phyloP scores from a whole-genome alignment of 2,888 invertebrate genomes.

The Amblyjoppa proteus region DNA sequence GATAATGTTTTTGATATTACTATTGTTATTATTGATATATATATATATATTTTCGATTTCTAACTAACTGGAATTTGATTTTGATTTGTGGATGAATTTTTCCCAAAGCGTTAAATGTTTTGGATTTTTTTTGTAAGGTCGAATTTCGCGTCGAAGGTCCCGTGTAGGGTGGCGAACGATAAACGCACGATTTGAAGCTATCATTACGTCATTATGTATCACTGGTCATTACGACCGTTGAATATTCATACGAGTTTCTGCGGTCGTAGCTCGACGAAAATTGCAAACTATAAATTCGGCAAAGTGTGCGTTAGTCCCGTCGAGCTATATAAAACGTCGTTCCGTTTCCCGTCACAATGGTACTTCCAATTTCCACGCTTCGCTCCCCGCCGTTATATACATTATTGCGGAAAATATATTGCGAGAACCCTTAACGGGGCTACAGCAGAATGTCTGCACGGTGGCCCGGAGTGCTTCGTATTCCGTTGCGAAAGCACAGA shows the following conservation, averaged over 20 bases:
- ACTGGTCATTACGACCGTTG: constrained; percentile 1
- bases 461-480: constrained; percentile 5
- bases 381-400: constrained; percentile 25
- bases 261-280: constrained; percentile 41
- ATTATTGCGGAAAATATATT: constrained; percentile 39
- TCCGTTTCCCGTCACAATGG: constrained; percentile 10
- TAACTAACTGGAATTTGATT: neutral
- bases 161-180: neutral
- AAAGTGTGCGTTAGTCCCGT: constrained; percentile 33
- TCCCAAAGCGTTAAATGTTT: neutral
- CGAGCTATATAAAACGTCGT: constrained; percentile 31
- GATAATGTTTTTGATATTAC: neutral
- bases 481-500: neutral
- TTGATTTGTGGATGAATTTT: neutral
- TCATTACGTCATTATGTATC: constrained; percentile 18
- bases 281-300: constrained; percentile 62
- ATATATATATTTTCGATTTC: too few relatives aligned
- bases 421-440: constrained; percentile 43
- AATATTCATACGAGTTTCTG: constrained; percentile 29
- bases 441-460: constrained; percentile 30
- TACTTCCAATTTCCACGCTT: constrained; percentile 30
- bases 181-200: neutral
- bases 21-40: neutral
- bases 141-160: neutral
- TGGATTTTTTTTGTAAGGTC: neutral